Evolutionary conservation across 1,140 invertebrate genomes (phyloP).

Genomic region (Pogonognathellus flavescens): DNA sequence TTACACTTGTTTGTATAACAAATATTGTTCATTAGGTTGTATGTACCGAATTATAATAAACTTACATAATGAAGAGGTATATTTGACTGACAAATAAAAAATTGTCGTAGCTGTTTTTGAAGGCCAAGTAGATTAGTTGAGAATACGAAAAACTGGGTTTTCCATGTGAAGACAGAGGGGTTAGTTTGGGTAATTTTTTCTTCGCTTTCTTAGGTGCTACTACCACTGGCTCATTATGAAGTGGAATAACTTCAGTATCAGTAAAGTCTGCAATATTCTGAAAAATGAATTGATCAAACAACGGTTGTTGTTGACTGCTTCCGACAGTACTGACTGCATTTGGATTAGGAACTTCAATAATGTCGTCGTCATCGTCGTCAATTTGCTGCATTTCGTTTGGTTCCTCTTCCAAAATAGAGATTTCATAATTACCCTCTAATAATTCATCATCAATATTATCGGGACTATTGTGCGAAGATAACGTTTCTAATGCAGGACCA

Average conservation of each 20-base stretch:
- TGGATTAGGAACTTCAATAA: background rate
- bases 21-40: background rate
- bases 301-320: background rate
- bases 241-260: background rate
- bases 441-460: too few relatives aligned
- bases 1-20: too few relatives aligned
- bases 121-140: slow-evolving; percentile 12
- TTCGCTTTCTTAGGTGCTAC: background rate
- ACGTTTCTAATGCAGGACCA: background rate
- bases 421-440: too few relatives aligned
- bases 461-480: background rate
- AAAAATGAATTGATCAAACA: background rate
- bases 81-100: slow-evolving; percentile 11
- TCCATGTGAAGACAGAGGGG: background rate
- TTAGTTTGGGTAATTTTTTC: background rate
- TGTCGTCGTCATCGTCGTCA: too few relatives aligned
- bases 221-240: background rate
- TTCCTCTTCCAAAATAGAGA: too few relatives aligned
- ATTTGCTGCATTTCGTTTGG: too few relatives aligned
- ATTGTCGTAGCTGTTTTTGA: slow-evolving; percentile 2
- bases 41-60: too few relatives aligned
- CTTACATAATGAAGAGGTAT: slow-evolving; percentile 12
- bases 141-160: slow-evolving; percentile 23
- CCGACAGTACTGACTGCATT: background rate
- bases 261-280: background rate